Percentiles rank a stretch among this genome's conserved stretches.
Evolutionary conservation across 2,113 vertebrate species (phyloP).

Genomic region (Junco hyemalis): DNA sequence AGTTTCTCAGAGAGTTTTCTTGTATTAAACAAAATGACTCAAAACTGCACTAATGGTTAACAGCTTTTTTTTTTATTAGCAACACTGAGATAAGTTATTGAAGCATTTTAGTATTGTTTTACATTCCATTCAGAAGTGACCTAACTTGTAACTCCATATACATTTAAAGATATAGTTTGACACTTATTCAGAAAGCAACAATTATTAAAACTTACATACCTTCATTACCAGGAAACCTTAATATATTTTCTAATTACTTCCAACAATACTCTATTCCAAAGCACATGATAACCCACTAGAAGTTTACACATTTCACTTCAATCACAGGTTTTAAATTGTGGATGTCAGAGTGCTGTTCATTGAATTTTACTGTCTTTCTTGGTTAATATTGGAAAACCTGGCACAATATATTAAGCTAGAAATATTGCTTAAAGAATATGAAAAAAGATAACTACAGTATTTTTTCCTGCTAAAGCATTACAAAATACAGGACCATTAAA

Average conservation of each 20-base stretch:
- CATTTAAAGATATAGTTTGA: slow-evolving; percentile 80
- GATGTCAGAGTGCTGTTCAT: slow-evolving; percentile 67
- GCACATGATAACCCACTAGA: slow-evolving; percentile 77
- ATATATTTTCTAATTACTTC: slow-evolving; percentile 78
- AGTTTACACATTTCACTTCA: slow-evolving; percentile 78
- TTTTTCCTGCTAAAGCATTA: slow-evolving; percentile 77
- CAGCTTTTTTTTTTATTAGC: slow-evolving; percentile 84
- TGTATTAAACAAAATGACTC: slow-evolving; percentile 76
- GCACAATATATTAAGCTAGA: slow-evolving; percentile 78
- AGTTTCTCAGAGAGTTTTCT: slow-evolving; percentile 36
- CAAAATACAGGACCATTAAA: slow-evolving; percentile 78
- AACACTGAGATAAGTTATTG: slow-evolving; percentile 83
- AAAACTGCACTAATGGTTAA: slow-evolving; percentile 80
- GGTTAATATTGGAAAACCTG: slow-evolving; percentile 70
- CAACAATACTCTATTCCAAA: slow-evolving; percentile 78
- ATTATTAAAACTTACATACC: slow-evolving; percentile 81
- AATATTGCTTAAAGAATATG: slow-evolving; percentile 78
- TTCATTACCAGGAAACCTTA: slow-evolving; percentile 80
- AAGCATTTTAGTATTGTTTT: slow-evolving; percentile 83
- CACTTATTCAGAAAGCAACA: slow-evolving; percentile 82
- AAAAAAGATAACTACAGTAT: slow-evolving; percentile 73
- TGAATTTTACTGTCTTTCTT: slow-evolving; percentile 73
- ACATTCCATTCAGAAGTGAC: slow-evolving; percentile 83
- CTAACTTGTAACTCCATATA: slow-evolving; percentile 82
- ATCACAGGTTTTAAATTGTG: slow-evolving; percentile 71